These are phyloP conservation scores for Chrosomus eos DNA, from an alignment of 2,797 vertebrate species.

Conservation along the genomic window DNA sequence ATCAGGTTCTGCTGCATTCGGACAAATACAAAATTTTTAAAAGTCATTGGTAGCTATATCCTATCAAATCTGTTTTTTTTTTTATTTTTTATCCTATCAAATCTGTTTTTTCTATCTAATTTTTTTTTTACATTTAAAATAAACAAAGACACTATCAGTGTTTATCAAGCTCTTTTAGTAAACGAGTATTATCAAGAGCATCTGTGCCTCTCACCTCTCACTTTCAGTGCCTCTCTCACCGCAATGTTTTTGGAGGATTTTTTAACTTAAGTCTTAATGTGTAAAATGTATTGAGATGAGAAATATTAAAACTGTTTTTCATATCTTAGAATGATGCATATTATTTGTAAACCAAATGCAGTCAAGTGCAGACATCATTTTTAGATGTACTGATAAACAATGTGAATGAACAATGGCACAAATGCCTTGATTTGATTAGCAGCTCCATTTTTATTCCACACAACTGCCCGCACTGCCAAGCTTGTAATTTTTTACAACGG, in stretches of 20 bases:
- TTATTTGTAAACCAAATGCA: neutral
- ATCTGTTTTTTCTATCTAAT: neutral
- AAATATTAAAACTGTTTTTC: neutral
- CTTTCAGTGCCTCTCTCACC: neutral
- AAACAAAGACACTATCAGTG: constrained; percentile 53
- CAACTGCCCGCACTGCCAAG: neutral
- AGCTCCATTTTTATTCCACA: neutral
- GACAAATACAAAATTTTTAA: neutral
- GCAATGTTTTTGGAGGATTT: neutral
- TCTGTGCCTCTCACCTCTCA: too few species aligned
- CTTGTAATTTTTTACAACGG: constrained; percentile 45
- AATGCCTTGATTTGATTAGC: constrained; percentile 41
- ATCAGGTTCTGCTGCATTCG: neutral
- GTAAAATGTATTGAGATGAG: neutral
- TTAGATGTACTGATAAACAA: constrained; percentile 24
- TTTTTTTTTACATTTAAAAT: constrained; percentile 27
- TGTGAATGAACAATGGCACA: constrained; percentile 35
- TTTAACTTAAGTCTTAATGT: constrained; percentile 18
- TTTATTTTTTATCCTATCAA: neutral
- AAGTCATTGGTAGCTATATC: neutral
- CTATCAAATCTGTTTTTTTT: neutral
- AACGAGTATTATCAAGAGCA: constrained; percentile 33
- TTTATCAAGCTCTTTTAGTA: constrained; percentile 10
- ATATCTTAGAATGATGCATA: neutral
- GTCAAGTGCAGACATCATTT: constrained; percentile 1